These are phyloP conservation scores for Hoplostethus atlanticus DNA, from an alignment of 2,797 vertebrate genomes.

Conservation along the genomic window DNA sequence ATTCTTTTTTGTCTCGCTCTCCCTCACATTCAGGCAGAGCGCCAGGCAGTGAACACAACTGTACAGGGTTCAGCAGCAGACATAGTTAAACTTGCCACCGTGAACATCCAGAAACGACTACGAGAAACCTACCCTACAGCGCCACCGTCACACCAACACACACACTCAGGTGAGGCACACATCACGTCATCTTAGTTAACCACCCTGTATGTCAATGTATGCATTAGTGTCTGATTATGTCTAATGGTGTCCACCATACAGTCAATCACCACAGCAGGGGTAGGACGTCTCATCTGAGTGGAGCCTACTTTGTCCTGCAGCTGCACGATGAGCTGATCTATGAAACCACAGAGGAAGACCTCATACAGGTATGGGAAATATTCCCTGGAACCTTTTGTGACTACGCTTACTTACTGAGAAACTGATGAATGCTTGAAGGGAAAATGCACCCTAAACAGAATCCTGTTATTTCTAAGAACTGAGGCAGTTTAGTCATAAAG, in stretches of 20 bases:
- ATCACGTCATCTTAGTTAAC: background rate
- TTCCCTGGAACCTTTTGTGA: background rate
- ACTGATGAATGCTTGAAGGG: background rate
- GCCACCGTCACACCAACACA: constrained; percentile 88
- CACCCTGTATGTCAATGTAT: background rate
- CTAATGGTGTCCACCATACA: constrained; percentile 29
- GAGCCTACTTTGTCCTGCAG: constrained; percentile 95
- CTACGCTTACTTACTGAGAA: background rate
- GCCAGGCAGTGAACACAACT: constrained; percentile 96
- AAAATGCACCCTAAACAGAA: background rate
- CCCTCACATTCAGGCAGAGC: constrained; percentile 88
- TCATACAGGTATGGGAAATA: constrained; percentile 88
- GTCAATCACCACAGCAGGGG: constrained; percentile 58
- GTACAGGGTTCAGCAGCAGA: constrained; percentile 98
- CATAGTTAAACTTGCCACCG: constrained; percentile 96
- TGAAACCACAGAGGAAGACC: constrained; percentile 92
- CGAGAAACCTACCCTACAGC: constrained; percentile 79
- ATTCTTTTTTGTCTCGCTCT: background rate
- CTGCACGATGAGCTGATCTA: constrained; percentile 97
- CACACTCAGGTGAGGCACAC: constrained; percentile 66
- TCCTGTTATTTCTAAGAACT: too few species aligned
- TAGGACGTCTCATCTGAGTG: constrained; percentile 72
- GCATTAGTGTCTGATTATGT: background rate
- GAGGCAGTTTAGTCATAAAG: too few species aligned
- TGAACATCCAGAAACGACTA: constrained; percentile 92